phyloP scores from a whole-genome alignment of 2,113 vertebrate genomes.

The Oenanthe melanoleuca region DNA sequence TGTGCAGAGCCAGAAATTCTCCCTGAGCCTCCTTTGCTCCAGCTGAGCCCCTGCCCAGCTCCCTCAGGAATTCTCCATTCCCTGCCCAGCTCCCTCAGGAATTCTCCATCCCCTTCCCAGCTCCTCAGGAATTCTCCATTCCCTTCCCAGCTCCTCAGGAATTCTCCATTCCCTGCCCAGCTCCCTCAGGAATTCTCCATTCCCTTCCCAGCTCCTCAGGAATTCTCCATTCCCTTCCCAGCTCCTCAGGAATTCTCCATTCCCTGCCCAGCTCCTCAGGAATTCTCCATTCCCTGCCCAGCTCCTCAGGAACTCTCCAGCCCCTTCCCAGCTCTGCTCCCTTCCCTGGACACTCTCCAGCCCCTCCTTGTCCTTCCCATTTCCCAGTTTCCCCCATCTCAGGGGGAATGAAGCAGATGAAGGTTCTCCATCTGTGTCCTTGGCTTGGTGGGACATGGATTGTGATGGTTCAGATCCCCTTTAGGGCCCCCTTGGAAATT shows the following conservation, averaged over 20 bases:
- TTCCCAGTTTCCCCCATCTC: neutral
- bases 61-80: too few species aligned
- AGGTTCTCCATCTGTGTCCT: accelerated
- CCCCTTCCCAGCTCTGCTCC: neutral
- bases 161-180: too few species aligned
- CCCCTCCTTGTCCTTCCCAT: too few species aligned
- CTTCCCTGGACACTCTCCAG: neutral
- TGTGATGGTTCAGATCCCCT: neutral
- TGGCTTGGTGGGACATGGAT: neutral
- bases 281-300: too few species aligned
- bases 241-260: too few species aligned
- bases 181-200: neutral
- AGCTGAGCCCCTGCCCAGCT: neutral
- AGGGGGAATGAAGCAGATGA: accelerated
- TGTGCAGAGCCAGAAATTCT: neutral
- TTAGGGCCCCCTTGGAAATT: too few species aligned
- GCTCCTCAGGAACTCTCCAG: neutral
- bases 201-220: neutral
- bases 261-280: too few species aligned
- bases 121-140: neutral
- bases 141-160: neutral
- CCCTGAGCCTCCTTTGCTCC: neutral
- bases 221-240: neutral
- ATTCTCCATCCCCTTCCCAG: neutral
- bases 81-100: neutral